A percentile compares a stretch with the other conserved stretches of the same genome.
These are phyloP conservation scores for Temnothorax ravouxi DNA, from an alignment of 2,888 invertebrate species.

Conservation along the genomic window DNA sequence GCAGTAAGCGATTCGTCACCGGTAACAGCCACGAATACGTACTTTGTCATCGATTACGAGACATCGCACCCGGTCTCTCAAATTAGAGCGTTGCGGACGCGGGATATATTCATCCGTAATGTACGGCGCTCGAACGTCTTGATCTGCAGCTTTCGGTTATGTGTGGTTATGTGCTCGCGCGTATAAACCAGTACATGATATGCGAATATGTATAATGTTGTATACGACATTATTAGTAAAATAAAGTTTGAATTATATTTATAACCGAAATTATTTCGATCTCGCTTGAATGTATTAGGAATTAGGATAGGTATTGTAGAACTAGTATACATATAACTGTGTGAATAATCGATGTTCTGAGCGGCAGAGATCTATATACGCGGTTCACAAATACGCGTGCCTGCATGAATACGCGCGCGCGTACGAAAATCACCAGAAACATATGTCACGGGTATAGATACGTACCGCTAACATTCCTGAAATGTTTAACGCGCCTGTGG, in stretches of 20 bases:
- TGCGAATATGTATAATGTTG: background rate
- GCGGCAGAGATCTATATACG: constrained; percentile 4
- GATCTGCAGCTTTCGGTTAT: constrained; percentile 47
- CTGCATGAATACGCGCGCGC: background rate
- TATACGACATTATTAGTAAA: background rate
- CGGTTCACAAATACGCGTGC: constrained; percentile 24
- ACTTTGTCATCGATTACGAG: constrained; percentile 73
- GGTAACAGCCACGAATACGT: constrained; percentile 59
- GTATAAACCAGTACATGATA: background rate
- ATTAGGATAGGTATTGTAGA: background rate
- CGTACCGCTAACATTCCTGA: constrained; percentile 43
- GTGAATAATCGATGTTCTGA: constrained; percentile 6
- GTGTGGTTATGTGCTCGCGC: background rate
- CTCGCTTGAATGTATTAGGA: background rate
- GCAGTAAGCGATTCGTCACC: constrained; percentile 73
- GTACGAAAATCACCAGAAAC: constrained; percentile 50
- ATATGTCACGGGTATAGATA: constrained; percentile 31
- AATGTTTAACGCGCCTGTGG: constrained; percentile 54
- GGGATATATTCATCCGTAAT: constrained; percentile 61
- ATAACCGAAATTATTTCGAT: background rate
- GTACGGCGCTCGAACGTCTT: constrained; percentile 52
- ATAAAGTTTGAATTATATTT: background rate
- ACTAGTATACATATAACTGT: background rate
- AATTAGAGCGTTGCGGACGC: constrained; percentile 25
- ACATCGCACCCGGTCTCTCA: constrained; percentile 26